Evolutionary conservation across 2,113 vertebrate genomes (phyloP).

Genomic region (Platichthys flesus): DNA sequence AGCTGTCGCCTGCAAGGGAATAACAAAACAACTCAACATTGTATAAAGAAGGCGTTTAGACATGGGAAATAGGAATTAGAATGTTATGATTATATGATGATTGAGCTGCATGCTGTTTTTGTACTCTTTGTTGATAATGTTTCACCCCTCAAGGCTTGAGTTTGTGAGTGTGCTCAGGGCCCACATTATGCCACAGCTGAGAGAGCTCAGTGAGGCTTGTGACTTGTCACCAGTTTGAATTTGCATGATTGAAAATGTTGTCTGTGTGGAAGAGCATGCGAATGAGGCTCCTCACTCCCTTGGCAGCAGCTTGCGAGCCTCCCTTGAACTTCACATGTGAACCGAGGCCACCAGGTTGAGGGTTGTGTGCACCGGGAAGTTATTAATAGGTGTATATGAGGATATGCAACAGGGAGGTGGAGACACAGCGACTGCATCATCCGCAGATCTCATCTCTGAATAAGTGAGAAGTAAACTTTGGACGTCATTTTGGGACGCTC

Average conservation of each 20-base stretch:
- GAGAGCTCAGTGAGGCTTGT: slow-evolving; percentile 13
- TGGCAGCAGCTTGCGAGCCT: slow-evolving; percentile 27
- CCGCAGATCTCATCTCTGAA: neutral
- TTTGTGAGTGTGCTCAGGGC: slow-evolving; percentile 5
- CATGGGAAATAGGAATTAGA: slow-evolving; percentile 18
- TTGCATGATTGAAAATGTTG: slow-evolving; percentile 53
- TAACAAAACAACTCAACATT: slow-evolving; percentile 35
- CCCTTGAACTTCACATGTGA: slow-evolving; percentile 29
- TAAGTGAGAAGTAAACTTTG: neutral
- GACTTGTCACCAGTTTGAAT: slow-evolving; percentile 30
- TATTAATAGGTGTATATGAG: neutral
- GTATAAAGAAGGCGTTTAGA: slow-evolving; percentile 12
- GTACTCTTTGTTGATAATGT: slow-evolving; percentile 35
- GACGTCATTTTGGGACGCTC: neutral
- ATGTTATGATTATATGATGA: slow-evolving; percentile 49
- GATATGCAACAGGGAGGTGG: neutral
- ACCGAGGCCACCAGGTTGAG: slow-evolving; percentile 27
- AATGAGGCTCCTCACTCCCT: slow-evolving; percentile 40
- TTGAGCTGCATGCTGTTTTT: slow-evolving; percentile 25
- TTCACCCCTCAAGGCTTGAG: slow-evolving; percentile 19
- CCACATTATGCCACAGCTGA: slow-evolving; percentile 20
- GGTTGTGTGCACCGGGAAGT: neutral
- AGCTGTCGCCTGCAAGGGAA: slow-evolving; percentile 47
- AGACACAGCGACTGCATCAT: neutral
- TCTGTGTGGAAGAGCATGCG: slow-evolving; percentile 29